Percentiles rank a stretch among this genome's conserved stretches.
phyloP scores from a whole-genome alignment of 2,113 vertebrate species.

The Nothoprocta perdicaria region DNA sequence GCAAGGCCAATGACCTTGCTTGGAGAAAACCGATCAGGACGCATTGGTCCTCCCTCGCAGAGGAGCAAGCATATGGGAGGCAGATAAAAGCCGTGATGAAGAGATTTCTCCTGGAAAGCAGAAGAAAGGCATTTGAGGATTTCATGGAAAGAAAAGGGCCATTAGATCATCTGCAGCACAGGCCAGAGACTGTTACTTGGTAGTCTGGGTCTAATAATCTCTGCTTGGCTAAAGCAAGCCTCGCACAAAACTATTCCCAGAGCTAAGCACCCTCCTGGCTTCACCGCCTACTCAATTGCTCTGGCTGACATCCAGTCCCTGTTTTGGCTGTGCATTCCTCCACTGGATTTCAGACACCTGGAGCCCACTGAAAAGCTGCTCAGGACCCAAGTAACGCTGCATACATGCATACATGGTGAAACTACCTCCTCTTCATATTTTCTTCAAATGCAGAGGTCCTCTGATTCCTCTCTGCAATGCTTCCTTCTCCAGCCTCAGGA shows the following conservation, averaged over 20 bases:
- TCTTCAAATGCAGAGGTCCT: neutral
- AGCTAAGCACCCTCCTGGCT: neutral
- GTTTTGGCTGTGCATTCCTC: neutral
- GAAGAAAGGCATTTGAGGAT: neutral
- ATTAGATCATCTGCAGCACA: neutral
- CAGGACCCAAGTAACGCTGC: neutral
- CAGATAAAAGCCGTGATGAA: neutral
- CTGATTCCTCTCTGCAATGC: neutral
- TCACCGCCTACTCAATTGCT: neutral
- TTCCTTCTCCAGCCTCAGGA: neutral
- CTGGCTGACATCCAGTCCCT: conserved; percentile 2
- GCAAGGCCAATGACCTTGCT: neutral
- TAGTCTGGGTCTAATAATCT: neutral
- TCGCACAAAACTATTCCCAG: conserved; percentile 26
- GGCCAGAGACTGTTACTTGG: neutral
- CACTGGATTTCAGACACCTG: neutral
- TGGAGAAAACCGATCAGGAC: neutral
- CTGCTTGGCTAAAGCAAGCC: neutral
- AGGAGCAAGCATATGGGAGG: neutral
- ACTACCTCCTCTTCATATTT: neutral
- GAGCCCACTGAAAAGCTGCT: neutral
- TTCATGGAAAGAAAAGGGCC: neutral
- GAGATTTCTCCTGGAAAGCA: neutral
- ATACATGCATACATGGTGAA: neutral
- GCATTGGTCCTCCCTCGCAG: neutral